phyloP scores from a whole-genome alignment of 2,797 vertebrate genomes.

The Poeciliopsis turneri region DNA sequence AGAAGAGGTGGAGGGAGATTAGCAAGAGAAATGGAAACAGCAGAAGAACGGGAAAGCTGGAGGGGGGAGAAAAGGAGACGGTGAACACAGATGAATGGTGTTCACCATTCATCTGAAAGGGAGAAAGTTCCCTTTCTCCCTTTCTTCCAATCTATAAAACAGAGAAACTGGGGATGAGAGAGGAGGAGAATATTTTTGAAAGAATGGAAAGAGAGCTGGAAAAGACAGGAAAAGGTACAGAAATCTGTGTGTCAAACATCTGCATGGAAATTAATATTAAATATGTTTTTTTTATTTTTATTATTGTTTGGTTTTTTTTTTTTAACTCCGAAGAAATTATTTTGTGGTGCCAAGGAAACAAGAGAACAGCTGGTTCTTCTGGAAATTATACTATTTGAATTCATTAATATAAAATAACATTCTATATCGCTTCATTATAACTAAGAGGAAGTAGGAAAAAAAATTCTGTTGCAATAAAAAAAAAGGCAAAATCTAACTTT shows the following conservation, averaged over 20 bases:
- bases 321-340: background rate
- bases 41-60: constrained; percentile 33
- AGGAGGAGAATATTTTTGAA: background rate
- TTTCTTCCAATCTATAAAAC: too few species aligned
- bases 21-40: constrained; percentile 64
- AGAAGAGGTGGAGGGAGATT: constrained; percentile 84
- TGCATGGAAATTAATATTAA: background rate
- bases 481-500: background rate
- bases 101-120: too few species aligned
- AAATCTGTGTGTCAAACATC: background rate
- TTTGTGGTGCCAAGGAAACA: background rate
- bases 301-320: background rate
- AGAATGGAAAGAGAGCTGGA: background rate
- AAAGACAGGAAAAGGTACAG: too few species aligned
- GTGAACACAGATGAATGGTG: constrained; percentile 16
- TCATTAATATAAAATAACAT: background rate
- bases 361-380: background rate
- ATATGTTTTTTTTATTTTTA: background rate
- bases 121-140: too few species aligned
- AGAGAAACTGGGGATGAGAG: background rate
- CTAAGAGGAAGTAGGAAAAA: background rate
- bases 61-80: constrained; percentile 18
- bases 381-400: background rate
- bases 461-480: background rate
- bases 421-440: background rate